These are phyloP conservation scores for Leptinotarsa defecta DNA, from an alignment of 1,140 invertebrate species.

Conservation along the genomic window DNA sequence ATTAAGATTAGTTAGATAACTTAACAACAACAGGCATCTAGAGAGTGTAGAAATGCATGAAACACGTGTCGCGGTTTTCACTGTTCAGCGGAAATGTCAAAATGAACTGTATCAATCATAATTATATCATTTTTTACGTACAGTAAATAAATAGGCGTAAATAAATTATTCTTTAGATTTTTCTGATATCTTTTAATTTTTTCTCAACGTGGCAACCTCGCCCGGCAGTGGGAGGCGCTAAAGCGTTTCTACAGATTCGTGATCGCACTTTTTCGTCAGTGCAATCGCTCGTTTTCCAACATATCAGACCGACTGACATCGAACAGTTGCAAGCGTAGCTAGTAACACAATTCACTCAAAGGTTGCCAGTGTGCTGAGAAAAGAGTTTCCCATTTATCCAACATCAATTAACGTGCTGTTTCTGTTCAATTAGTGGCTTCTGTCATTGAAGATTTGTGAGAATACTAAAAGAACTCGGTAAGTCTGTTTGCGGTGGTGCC, in stretches of 20 bases:
- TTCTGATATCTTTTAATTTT: too few species aligned
- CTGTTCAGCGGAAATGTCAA: too few species aligned
- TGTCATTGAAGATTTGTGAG: constrained; percentile 3
- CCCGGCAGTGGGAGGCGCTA: background rate
- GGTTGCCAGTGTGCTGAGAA: background rate
- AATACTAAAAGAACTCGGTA: background rate
- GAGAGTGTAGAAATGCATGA: too few species aligned
- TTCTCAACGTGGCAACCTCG: background rate
- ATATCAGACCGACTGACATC: too few species aligned
- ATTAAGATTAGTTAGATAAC: too few species aligned
- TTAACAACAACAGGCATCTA: too few species aligned
- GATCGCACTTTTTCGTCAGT: background rate
- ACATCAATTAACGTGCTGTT: background rate
- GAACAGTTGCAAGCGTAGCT: background rate
- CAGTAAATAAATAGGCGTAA: too few species aligned
- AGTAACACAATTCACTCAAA: background rate
- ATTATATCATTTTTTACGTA: too few species aligned
- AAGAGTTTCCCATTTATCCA: background rate
- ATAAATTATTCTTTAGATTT: too few species aligned
- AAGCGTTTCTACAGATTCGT: background rate
- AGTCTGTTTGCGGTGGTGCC: background rate
- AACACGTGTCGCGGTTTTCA: too few species aligned
- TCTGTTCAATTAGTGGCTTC: background rate
- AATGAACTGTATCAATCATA: too few species aligned
- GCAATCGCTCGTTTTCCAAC: background rate